These are phyloP conservation scores for Verasper variegatus DNA, from an alignment of 2,113 vertebrate genomes.

Conservation along the genomic window DNA sequence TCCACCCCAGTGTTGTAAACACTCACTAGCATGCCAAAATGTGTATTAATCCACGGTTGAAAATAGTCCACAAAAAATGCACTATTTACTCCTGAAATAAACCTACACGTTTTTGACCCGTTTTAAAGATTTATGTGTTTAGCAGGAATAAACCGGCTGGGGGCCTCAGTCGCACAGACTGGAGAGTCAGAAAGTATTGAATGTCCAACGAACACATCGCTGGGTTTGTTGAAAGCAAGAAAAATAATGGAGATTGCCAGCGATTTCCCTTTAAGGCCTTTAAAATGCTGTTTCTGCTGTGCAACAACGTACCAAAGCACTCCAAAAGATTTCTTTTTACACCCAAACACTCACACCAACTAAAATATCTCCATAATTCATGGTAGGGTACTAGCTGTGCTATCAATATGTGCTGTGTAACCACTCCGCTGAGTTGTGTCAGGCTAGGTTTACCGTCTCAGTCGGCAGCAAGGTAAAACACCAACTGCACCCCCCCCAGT, in stretches of 20 bases:
- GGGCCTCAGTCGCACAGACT: neutral
- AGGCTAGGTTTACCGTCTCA: slow-evolving; percentile 61
- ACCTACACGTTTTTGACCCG: slow-evolving; percentile 4
- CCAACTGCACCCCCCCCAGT: slow-evolving; percentile 10
- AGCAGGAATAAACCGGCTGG: neutral
- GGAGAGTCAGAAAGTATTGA: slow-evolving; percentile 24
- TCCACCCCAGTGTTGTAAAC: neutral
- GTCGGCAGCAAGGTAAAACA: slow-evolving; percentile 63
- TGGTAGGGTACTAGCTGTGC: slow-evolving; percentile 38
- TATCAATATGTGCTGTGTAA: slow-evolving; percentile 61
- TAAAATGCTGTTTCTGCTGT: slow-evolving; percentile 31
- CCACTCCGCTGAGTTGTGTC: slow-evolving; percentile 59
- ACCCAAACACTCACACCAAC: slow-evolving; percentile 40
- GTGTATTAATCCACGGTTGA: slow-evolving; percentile 9
- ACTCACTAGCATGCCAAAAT: neutral
- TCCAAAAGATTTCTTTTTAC: slow-evolving; percentile 11
- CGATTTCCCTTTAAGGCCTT: slow-evolving; percentile 32
- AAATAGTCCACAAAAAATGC: slow-evolving; percentile 18
- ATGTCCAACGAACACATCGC: slow-evolving; percentile 17
- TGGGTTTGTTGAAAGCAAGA: slow-evolving; percentile 19
- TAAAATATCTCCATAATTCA: slow-evolving; percentile 66
- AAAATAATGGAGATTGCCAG: neutral
- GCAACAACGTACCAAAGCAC: slow-evolving; percentile 32
- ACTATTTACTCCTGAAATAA: neutral
- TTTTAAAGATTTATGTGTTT: slow-evolving; percentile 19